Evolutionary conservation across 2,888 invertebrate genomes (phyloP), one percentile per base, ranked within the genome.

Genomic region (Tenthredo distinguenda): DNA sequence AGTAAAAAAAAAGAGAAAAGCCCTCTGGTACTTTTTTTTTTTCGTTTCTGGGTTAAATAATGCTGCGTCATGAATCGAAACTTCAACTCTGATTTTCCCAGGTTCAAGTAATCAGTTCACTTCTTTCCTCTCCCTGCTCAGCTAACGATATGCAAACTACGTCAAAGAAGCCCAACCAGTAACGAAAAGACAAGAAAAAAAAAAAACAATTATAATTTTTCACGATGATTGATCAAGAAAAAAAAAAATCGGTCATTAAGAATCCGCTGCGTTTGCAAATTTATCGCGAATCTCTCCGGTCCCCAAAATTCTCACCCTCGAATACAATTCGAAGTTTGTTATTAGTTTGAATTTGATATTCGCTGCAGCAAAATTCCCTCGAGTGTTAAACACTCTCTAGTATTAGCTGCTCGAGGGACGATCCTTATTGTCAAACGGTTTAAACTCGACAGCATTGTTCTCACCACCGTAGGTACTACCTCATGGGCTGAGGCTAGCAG

Each of bases 331-430:
- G 7, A 77, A 77, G 55, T 77, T 77, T 55, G 77, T 77, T 77
- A 77, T 77, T 77, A 77, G 77, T 77, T 77, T 55, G 55, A 77
- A 77, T 77, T 55, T 77, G 55, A 77, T 77, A 77, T 77, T 77
- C 55, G 43, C n/a, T 74, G 72, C 72, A 43, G 40, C 43, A 40
- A 21, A 74, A 74, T 43, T 74, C 72, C 43, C 72, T 74, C 43
- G 72, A 31, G 72, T 18, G 21, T 74, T 43, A 43, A 74, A 74
- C 72, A 74, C 72, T 74, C 72, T 12, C 21, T 43, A 26, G 43
- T 43, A 74, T 74, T 74, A 74, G 43, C 40, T 43, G 40, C 40
- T 74, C 72, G 43, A 74, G 72, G 34, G 68, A 68, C 68, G 15
- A 34, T 26, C 68, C 68, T 34, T 34, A 68, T 68, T 68, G 68